Conservation (phyloP, 2,888 invertebrate species). For the Melipona bicolor region DNA sequence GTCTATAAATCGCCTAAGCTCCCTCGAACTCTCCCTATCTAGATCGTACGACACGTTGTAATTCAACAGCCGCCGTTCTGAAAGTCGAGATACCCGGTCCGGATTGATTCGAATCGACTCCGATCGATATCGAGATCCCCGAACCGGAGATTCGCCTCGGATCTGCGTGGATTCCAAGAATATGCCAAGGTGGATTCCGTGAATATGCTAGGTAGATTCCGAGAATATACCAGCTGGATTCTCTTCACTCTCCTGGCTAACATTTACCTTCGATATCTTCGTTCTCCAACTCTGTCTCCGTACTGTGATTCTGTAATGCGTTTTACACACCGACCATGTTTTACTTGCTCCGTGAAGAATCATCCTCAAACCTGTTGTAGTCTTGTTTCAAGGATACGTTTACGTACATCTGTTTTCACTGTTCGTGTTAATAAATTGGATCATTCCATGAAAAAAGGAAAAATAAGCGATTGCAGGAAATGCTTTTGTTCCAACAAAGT, state of each 20-base stretch:
- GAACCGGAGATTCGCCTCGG: not conserved
- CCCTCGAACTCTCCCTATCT: no score
- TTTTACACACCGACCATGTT: not conserved
- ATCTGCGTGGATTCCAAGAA: not conserved
- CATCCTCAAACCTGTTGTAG: no score
- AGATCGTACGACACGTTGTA: no score
- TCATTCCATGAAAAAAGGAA: no score
- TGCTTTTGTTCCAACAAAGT: no score
- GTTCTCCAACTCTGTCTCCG: not conserved
- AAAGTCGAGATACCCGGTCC: not conserved
- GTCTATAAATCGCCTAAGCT: no score
- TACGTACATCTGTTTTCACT: no score
- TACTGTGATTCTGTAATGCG: not conserved
- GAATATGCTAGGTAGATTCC: slow-evolving; percentile 3
- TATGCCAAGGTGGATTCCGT: not conserved
- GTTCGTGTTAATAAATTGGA: no score
- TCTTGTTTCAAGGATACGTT: no score
- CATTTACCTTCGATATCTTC: not conserved
- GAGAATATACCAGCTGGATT: not conserved
- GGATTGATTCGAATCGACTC: not conserved
- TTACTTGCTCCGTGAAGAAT: no score
- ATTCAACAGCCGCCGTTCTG: no score
- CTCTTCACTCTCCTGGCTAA: not conserved
- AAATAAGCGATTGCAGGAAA: no score
- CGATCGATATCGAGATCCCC: not conserved